Evolutionary conservation across 2,113 vertebrate species (phyloP).

Genomic region (Callipepla squamata): DNA sequence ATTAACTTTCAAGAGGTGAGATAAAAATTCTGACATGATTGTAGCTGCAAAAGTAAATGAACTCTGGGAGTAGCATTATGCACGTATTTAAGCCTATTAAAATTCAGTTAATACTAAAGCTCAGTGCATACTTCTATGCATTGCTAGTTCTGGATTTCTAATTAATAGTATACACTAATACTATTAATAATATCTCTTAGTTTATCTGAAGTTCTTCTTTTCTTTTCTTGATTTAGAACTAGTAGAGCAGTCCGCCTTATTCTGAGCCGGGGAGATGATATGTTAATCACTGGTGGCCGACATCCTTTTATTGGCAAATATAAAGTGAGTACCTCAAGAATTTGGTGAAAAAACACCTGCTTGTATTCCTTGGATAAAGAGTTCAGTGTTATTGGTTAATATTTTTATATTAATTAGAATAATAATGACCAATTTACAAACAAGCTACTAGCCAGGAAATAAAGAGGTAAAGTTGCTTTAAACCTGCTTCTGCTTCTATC

Average conservation of each 20-base stretch:
- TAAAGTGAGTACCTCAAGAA: slow-evolving; percentile 80
- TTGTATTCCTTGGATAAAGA: neutral
- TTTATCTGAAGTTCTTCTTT: neutral
- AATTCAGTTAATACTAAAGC: neutral
- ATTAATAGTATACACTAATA: neutral
- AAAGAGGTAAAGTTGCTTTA: neutral
- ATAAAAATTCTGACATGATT: neutral
- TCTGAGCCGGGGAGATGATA: slow-evolving; percentile 89
- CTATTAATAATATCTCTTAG: neutral
- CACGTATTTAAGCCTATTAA: neutral
- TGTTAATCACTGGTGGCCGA: slow-evolving; percentile 86
- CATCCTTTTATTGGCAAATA: slow-evolving; percentile 88
- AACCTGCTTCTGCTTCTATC: neutral
- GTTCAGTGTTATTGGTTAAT: neutral
- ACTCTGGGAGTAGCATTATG: neutral
- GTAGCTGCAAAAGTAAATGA: neutral
- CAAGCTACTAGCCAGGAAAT: neutral
- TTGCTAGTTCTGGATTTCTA: neutral
- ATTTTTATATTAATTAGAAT: neutral
- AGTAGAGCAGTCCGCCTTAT: slow-evolving; percentile 82
- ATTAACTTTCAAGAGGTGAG: neutral
- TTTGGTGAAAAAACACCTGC: neutral
- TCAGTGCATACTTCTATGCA: neutral
- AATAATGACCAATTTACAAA: neutral
- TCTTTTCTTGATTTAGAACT: slow-evolving; percentile 76